Percentiles rank a stretch among this genome's conserved stretches.
Conservation (phyloP, 2,797 vertebrate species). For the Agapornis canus region DNA sequence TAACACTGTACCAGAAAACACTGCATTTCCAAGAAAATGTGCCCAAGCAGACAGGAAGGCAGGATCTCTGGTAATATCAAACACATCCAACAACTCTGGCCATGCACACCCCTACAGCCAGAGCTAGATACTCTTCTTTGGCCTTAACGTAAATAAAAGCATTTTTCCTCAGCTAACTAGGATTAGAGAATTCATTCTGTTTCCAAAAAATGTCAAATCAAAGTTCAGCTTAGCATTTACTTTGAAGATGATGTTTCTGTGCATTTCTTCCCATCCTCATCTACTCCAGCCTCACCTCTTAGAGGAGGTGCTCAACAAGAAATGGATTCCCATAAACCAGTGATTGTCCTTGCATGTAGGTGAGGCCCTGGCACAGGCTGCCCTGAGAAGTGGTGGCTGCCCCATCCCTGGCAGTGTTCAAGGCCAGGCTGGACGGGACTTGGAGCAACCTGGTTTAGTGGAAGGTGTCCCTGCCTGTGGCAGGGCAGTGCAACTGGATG, state of each 20-base stretch:
- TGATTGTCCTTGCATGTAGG: not conserved
- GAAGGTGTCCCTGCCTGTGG: not conserved
- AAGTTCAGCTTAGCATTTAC: not conserved
- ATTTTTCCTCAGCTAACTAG: not conserved
- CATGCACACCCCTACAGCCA: accelerated
- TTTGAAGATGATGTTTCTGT: not conserved
- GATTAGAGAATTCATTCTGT: not conserved
- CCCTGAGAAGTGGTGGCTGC: not conserved
- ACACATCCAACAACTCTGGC: not conserved
- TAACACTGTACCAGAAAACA: not conserved
- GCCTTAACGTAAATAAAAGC: not conserved
- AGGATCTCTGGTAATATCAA: not conserved
- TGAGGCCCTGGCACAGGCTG: not conserved
- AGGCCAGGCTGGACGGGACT: not conserved
- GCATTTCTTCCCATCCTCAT: not conserved
- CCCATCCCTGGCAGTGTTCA: not conserved
- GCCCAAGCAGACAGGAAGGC: not conserved
- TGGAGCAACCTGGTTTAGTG: not conserved
- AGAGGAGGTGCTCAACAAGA: not conserved
- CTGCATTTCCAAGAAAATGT: not conserved
- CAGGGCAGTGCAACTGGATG: not conserved
- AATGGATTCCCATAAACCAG: not conserved
- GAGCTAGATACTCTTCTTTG: not conserved
- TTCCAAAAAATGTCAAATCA: not conserved
- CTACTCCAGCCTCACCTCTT: not conserved